phyloP scores from a whole-genome alignment of 1,140 invertebrate genomes.

The Helicoverpa zea region DNA sequence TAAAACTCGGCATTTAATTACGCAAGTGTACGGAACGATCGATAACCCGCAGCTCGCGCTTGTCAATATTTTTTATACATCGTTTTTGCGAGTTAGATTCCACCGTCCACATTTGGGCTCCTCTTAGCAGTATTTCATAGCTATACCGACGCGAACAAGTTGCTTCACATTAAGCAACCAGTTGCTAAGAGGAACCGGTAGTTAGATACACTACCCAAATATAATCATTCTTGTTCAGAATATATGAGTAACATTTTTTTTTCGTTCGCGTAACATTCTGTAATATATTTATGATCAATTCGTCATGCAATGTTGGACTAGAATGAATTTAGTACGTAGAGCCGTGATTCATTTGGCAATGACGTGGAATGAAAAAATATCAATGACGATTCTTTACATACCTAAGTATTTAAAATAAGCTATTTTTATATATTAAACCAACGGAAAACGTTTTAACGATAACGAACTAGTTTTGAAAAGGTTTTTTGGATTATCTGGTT shows the following conservation, averaged over 20 bases:
- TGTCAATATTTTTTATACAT: slow-evolving; percentile 2
- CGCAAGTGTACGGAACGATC: background rate
- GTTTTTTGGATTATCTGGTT: too few species aligned
- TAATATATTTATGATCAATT: slow-evolving; percentile 6
- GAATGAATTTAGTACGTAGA: background rate
- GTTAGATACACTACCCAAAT: background rate
- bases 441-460: too few species aligned
- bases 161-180: slow-evolving; percentile 9
- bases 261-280: background rate
- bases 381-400: slow-evolving; percentile 5
- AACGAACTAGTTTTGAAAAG: too few species aligned
- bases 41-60: background rate
- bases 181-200: slow-evolving; percentile 30
- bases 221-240: background rate
- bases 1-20: background rate
- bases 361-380: background rate
- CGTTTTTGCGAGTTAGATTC: slow-evolving; percentile 18
- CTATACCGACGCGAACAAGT: slow-evolving; percentile 25
- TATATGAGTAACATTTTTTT: too few species aligned
- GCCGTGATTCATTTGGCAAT: background rate
- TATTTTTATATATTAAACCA: too few species aligned
- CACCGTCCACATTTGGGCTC: slow-evolving; percentile 33
- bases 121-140: slow-evolving; percentile 24
- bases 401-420: too few species aligned
- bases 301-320: background rate